Evolutionary conservation across 2,113 vertebrate genomes (phyloP).

Genomic region (Bujurquina vittata): DNA sequence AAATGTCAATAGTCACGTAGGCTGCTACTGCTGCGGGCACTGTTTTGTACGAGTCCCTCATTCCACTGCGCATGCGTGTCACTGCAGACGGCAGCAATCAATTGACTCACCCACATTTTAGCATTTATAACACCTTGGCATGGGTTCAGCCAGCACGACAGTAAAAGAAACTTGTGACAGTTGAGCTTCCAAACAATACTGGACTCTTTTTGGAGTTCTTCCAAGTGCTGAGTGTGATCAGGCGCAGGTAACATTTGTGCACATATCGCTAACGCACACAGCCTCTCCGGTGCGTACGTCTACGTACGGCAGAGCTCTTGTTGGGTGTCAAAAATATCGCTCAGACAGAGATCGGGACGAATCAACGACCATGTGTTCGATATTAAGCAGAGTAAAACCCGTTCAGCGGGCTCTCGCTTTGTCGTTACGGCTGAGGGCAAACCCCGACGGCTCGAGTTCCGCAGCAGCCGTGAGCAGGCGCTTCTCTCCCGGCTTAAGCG

Average conservation of each 20-base stretch:
- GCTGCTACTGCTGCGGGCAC: not conserved
- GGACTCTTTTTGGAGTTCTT: not conserved
- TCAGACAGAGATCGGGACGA: not conserved
- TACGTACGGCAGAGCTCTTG: not conserved
- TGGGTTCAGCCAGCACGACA: not conserved
- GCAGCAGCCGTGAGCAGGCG: not conserved
- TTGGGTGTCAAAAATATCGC: not conserved
- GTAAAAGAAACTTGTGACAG: not conserved
- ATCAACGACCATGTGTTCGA: slow-evolving; percentile 53
- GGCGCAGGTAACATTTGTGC: not conserved
- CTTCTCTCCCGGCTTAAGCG: not conserved
- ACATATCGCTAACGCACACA: not conserved
- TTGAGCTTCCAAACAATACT: not conserved
- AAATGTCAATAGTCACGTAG: slow-evolving; percentile 37
- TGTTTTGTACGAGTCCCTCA: not conserved
- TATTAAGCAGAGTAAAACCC: slow-evolving; percentile 5
- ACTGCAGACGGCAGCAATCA: not conserved
- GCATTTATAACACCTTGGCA: not conserved
- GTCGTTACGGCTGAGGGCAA: slow-evolving; percentile 16
- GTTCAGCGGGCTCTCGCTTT: slow-evolving; percentile 32
- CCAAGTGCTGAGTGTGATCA: not conserved
- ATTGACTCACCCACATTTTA: too few relatives aligned
- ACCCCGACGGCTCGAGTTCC: slow-evolving; percentile 22
- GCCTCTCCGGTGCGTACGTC: not conserved
- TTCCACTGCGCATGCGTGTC: not conserved